Conservation (phyloP, 2,797 vertebrate species). For the Microctenopoma steveboyesi region DNA sequence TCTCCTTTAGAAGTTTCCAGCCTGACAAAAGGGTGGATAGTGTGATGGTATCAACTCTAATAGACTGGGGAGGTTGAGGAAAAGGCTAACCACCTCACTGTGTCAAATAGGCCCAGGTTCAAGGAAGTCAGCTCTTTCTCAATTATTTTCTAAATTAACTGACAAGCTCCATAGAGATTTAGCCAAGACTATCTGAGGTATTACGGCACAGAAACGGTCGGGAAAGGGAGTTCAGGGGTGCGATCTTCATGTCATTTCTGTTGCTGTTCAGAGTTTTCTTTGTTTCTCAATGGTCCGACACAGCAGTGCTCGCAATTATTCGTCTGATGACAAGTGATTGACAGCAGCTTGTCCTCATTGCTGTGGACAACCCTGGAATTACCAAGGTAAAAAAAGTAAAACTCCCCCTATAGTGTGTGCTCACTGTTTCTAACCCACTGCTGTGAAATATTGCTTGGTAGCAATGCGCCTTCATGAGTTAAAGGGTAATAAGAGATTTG, state of each 20-base stretch:
- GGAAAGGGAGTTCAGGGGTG: conserved; percentile 46
- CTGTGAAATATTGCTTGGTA: conserved; percentile 61
- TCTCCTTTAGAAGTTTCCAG: conserved; percentile 81
- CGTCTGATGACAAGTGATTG: conserved; percentile 16
- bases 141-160: conserved; percentile 81
- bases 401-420: conserved; percentile 35
- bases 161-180: conserved; percentile 62
- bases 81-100: conserved; percentile 80
- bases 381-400: conserved; percentile 11
- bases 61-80: conserved; percentile 79
- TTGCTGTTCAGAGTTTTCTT: not conserved
- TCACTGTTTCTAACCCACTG: conserved; percentile 36
- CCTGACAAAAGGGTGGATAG: conserved; percentile 79
- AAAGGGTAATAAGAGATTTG: conserved; percentile 67
- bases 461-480: conserved; percentile 52
- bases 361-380: conserved; percentile 14
- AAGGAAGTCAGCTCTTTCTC: conserved; percentile 71
- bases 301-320: not conserved
- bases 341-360: not conserved
- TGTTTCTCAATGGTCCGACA: not conserved
- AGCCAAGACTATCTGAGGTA: conserved; percentile 43
- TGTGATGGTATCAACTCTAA: conserved; percentile 79
- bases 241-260: conserved; percentile 33
- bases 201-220: conserved; percentile 36
- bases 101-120: conserved; percentile 75